Conservation (phyloP, 1,140 invertebrate species). For the Lepidostoma basale region DNA sequence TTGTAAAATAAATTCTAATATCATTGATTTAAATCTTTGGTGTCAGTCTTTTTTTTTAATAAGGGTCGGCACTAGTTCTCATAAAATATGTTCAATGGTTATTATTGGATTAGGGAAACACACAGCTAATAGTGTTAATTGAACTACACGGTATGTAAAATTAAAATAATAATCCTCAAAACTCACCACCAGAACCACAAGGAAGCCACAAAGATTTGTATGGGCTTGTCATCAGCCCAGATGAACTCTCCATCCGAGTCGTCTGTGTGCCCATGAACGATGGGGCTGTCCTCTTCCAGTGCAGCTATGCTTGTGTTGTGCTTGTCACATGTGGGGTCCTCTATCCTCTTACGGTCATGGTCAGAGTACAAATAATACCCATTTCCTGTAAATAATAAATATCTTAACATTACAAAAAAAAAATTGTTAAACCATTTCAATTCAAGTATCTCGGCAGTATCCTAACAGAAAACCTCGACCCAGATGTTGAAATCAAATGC, state of each 20-base stretch:
- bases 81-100: too few relatives aligned
- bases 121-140: too few relatives aligned
- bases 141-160: too few relatives aligned
- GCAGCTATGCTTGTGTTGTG: neutral
- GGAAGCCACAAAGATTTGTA: conserved; percentile 63
- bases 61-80: too few relatives aligned
- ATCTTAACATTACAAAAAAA: neutral
- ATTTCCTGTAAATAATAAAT: conserved; percentile 53
- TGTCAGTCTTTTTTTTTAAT: too few relatives aligned
- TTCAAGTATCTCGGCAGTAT: too few relatives aligned
- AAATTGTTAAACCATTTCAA: too few relatives aligned
- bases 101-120: too few relatives aligned
- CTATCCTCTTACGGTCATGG: conserved; percentile 47
- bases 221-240: conserved; percentile 36
- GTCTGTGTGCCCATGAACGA: neutral
- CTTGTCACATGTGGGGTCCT: conserved; percentile 32
- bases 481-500: too few relatives aligned
- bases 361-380: conserved; percentile 70
- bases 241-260: conserved; percentile 26
- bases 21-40: too few relatives aligned
- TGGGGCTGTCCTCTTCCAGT: neutral
- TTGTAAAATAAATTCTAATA: too few relatives aligned
- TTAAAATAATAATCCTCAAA: conserved; percentile 35
- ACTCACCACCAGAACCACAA: conserved; percentile 82
- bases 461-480: too few relatives aligned